A percentile compares a stretch with the other conserved stretches of the same genome.
These are phyloP conservation scores for Aphis craccivora DNA, from an alignment of 1,140 invertebrate species.

Conservation along the genomic window DNA sequence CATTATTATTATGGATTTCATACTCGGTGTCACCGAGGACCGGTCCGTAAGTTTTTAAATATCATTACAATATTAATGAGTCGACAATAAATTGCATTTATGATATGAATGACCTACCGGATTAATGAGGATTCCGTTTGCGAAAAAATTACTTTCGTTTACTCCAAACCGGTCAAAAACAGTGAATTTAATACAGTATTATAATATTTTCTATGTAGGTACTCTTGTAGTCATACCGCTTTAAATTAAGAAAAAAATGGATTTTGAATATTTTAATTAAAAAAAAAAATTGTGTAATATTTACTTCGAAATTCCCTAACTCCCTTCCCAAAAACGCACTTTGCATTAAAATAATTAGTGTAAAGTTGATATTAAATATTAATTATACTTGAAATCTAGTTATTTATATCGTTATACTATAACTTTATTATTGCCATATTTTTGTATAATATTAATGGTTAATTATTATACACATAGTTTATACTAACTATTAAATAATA, in stretches of 20 bases:
- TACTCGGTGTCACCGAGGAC: background rate
- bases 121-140: background rate
- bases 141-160: background rate
- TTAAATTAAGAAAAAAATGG: background rate
- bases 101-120: background rate
- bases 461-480: too few species aligned
- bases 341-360: too few species aligned
- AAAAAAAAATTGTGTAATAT: too few species aligned
- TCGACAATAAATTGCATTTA: background rate
- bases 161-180: background rate
- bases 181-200: background rate
- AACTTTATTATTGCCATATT: too few species aligned
- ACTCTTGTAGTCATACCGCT: background rate
- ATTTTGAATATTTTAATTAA: too few species aligned
- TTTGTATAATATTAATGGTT: too few species aligned
- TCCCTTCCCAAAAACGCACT: too few species aligned
- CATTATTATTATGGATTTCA: background rate
- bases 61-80: background rate
- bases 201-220: background rate
- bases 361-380: too few species aligned
- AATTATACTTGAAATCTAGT: too few species aligned
- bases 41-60: background rate
- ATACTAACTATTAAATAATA: too few species aligned
- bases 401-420: too few species aligned
- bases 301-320: too few species aligned